Percentiles rank a stretch among this genome's conserved stretches.
These are phyloP conservation scores for Daubentonia madagascariensis DNA, from an alignment of 2,113 vertebrate species.

Conservation along the genomic window DNA sequence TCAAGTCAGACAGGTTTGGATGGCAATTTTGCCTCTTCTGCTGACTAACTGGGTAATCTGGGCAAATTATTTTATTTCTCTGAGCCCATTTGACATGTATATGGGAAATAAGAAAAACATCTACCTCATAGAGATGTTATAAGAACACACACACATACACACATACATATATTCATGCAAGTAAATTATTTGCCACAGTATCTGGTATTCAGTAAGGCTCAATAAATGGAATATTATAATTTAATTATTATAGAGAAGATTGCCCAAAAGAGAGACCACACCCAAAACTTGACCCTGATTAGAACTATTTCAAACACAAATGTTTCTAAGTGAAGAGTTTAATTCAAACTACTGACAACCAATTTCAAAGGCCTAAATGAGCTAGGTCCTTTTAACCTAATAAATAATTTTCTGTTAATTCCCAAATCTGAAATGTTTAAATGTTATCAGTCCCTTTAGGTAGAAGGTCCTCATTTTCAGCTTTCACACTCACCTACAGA, in stretches of 20 bases:
- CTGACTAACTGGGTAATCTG: slow-evolving; percentile 49
- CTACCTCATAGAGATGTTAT: slow-evolving; percentile 47
- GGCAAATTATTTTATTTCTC: slow-evolving; percentile 50
- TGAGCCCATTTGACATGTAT: slow-evolving; percentile 29
- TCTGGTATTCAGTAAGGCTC: slow-evolving; percentile 6
- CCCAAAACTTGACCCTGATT: slow-evolving; percentile 47
- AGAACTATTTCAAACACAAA: slow-evolving; percentile 33
- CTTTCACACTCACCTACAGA: slow-evolving; percentile 38
- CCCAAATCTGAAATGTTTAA: slow-evolving; percentile 45
- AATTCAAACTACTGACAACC: slow-evolving; percentile 48
- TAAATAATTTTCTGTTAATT: slow-evolving; percentile 52
- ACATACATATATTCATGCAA: neutral
- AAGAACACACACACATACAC: slow-evolving; percentile 33
- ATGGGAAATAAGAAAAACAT: slow-evolving; percentile 29
- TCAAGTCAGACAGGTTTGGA: slow-evolving; percentile 65
- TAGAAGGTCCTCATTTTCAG: neutral
- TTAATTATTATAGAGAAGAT: slow-evolving; percentile 27
- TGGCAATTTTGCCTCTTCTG: slow-evolving; percentile 42
- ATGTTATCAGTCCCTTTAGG: neutral
- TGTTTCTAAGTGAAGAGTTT: slow-evolving; percentile 31
- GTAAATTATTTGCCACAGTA: slow-evolving; percentile 44
- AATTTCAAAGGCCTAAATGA: slow-evolving; percentile 33
- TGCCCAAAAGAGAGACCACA: slow-evolving; percentile 38
- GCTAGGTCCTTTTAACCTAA: slow-evolving; percentile 1
- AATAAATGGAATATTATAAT: neutral